Evolutionary conservation across 2,888 invertebrate genomes (phyloP).

Genomic region (Oconnorella tubifera): DNA sequence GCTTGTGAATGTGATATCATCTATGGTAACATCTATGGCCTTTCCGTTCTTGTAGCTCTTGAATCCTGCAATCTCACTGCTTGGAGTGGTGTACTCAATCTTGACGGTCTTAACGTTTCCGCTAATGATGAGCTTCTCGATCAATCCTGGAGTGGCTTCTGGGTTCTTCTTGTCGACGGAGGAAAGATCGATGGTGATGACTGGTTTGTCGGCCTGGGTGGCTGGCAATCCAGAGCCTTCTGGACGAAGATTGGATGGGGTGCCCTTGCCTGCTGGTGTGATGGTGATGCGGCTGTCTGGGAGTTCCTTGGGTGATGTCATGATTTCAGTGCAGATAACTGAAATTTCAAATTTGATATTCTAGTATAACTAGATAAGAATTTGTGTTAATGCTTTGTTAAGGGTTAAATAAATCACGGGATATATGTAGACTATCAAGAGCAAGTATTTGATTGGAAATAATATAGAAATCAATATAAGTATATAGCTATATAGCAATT

Average conservation of each 20-base stretch:
- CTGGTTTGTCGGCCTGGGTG: neutral
- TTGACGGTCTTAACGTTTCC: conserved; percentile 14
- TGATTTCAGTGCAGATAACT: conserved; percentile 4
- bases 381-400: too few relatives aligned
- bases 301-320: neutral
- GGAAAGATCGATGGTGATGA: conserved; percentile 10
- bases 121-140: conserved; percentile 6
- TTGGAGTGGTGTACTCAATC: too few relatives aligned
- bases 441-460: too few relatives aligned
- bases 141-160: neutral
- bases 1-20: neutral
- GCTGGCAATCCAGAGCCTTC: conserved; percentile 4
- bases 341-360: neutral
- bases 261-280: conserved; percentile 3
- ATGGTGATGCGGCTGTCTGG: neutral
- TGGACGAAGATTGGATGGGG: neutral
- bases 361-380: neutral
- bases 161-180: neutral
- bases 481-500: too few relatives aligned
- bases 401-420: too few relatives aligned
- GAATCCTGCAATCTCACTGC: neutral
- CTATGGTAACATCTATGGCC: conserved; percentile 6
- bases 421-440: too few relatives aligned
- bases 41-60: conserved; percentile 1
- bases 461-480: too few relatives aligned